Evolutionary conservation across 2,888 invertebrate species (phyloP).

Genomic region (Branchellion lobata): DNA sequence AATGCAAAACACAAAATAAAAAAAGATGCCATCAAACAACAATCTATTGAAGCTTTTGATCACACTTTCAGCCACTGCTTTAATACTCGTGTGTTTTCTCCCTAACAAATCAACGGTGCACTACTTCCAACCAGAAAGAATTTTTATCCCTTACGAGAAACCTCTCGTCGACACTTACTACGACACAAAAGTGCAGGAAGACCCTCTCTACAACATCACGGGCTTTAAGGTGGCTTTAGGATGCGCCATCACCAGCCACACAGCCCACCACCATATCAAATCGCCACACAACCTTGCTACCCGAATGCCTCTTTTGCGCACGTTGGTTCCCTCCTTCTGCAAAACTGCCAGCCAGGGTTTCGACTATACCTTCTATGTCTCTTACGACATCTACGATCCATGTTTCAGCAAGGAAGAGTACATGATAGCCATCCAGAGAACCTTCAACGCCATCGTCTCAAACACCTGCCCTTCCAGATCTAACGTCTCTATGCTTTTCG

Average conservation of each 20-base stretch:
- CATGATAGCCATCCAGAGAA: slow-evolving; percentile 16
- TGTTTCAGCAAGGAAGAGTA: slow-evolving; percentile 45
- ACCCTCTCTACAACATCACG: background rate
- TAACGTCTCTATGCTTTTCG: slow-evolving; percentile 44
- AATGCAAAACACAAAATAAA: too few relatives aligned
- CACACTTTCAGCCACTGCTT: background rate
- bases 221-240: slow-evolving; percentile 35
- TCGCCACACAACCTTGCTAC: background rate
- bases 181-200: background rate
- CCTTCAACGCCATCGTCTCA: slow-evolving; percentile 13
- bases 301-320: slow-evolving; percentile 45
- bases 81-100: background rate
- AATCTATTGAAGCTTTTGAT: background rate
- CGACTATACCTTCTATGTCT: slow-evolving; percentile 49
- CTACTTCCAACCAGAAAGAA: background rate
- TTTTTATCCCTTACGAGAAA: background rate
- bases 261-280: background rate
- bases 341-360: slow-evolving; percentile 44
- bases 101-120: background rate
- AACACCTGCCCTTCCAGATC: slow-evolving; percentile 19
- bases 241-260: slow-evolving; percentile 40
- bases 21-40: background rate
- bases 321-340: slow-evolving; percentile 50
- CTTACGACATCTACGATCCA: slow-evolving; percentile 47
- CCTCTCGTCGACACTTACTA: background rate